Evolutionary conservation across 2,797 vertebrate species (phyloP), one percentile per base, ranked within the genome.

Genomic region (Sylvilagus floridanus): DNA sequence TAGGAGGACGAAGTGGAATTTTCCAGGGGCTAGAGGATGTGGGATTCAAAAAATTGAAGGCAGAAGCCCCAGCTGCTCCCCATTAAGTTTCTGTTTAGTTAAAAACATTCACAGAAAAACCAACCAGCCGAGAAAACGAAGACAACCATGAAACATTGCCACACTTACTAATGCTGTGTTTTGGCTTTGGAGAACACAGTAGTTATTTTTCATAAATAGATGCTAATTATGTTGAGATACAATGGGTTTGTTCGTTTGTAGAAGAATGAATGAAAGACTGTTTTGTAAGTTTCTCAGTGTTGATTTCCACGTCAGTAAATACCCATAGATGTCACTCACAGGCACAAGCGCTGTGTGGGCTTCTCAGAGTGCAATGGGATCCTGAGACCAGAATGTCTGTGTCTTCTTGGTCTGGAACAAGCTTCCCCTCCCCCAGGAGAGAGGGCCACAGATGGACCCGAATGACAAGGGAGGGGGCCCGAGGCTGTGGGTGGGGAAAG

Each of bases 301-400:
- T 91, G 71, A 83, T 66, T 93, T 97, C 73, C 28, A 95, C 54
- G 32, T 66, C 10, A 4, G 26, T 50, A 87, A 92, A 62, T 84
- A 68, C 32, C 52, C n/a, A 52, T 17, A 22, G 57, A 14, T 42
- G 62, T 32, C 37, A 79, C 6, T 2, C 32, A 79, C 12, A 22
- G 11, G 52, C 81, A 13, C 17, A 87, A 83, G 52, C 1, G 11
- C 4, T 72, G 26, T 83, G 69, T 72, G 62, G 21, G 60, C n/a
- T 35, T 42, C 69, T 88, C 54, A 65, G 68, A 42, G 13, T n/a
- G 3, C 32, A 42, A 78, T 63, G 24, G 54, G 52, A 14, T n/a
- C 26, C 42, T 57, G 52, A 94, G 42, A 37, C 24, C 19, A 37
- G n/a, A 62, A 24, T 32, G 65, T 71, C 28, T 88, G 47, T 37